phyloP scores from a whole-genome alignment of 2,888 invertebrate species.

The Nesidiocoris tenuis region DNA sequence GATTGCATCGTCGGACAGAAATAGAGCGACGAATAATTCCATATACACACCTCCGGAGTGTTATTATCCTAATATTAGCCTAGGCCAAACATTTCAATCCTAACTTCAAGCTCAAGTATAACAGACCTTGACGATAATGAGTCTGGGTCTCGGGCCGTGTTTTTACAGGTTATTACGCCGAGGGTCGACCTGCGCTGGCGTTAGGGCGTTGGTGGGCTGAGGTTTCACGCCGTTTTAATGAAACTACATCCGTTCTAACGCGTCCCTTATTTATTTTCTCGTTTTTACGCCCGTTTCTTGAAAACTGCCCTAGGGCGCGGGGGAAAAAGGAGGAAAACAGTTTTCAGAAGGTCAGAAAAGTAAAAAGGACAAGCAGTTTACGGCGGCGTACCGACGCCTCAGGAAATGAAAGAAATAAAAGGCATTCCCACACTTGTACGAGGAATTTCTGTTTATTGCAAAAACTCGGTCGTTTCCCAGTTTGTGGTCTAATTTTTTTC shows the following conservation, averaged over 20 bases:
- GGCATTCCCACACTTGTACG: conserved; percentile 25
- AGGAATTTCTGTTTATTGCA: conserved; percentile 39
- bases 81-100: neutral
- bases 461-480: conserved; percentile 27
- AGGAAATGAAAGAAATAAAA: conserved; percentile 23
- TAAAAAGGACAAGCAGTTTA: conserved; percentile 16
- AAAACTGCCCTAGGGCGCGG: neutral
- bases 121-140: neutral
- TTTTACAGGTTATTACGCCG: neutral
- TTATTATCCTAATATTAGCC: no score
- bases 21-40: no score
- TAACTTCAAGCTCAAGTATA: neutral
- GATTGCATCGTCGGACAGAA: no score
- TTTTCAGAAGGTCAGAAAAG: conserved; percentile 28
- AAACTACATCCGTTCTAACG: conserved; percentile 24
- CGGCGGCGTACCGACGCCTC: neutral
- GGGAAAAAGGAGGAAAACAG: conserved; percentile 7
- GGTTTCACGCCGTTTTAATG: conserved; percentile 7
- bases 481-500: conserved; percentile 40
- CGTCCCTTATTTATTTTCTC: conserved; percentile 17
- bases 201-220: neutral
- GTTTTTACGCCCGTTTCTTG: neutral
- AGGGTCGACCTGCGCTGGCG: neutral
- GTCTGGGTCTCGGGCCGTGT: neutral
- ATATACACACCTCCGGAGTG: no score